Conservation (phyloP, 2,797 vertebrate species). For the Schizopygopsis malacanthus region DNA sequence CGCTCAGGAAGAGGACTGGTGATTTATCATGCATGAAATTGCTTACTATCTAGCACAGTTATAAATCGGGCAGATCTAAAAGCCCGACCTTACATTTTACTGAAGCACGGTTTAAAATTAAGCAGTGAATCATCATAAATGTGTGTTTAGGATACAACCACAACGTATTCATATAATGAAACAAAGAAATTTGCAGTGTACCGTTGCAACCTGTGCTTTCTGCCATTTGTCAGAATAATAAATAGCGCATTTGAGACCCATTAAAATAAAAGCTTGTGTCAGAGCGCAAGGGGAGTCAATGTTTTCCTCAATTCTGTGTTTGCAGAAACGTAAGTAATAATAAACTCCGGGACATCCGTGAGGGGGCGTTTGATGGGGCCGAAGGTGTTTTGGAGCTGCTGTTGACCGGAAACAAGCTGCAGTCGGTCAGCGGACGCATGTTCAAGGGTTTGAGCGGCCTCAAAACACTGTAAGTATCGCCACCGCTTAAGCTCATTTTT, state of each 20-base stretch:
- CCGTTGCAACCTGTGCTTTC: slow-evolving; percentile 8
- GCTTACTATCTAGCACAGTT: slow-evolving; percentile 77
- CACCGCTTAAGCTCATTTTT: background rate
- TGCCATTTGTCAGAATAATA: slow-evolving; percentile 17
- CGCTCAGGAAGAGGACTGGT: slow-evolving; percentile 70
- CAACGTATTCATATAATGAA: slow-evolving; percentile 38
- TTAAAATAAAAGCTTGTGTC: background rate
- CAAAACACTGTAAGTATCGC: slow-evolving; percentile 89
- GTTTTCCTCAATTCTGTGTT: background rate
- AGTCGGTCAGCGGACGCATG: slow-evolving; percentile 86
- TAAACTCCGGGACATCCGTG: slow-evolving; percentile 92
- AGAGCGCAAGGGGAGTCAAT: background rate
- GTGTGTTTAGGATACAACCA: slow-evolving; percentile 36
- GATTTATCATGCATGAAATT: slow-evolving; percentile 85
- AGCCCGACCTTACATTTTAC: slow-evolving; percentile 63
- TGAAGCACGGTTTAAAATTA: slow-evolving; percentile 56
- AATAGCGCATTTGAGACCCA: background rate
- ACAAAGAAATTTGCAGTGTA: slow-evolving; percentile 13
- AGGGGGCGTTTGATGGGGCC: slow-evolving; percentile 89
- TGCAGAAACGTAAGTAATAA: slow-evolving; percentile 95
- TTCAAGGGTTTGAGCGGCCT: slow-evolving; percentile 89
- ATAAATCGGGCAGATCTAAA: slow-evolving; percentile 78
- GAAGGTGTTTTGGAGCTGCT: slow-evolving; percentile 88
- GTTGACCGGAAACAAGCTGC: slow-evolving; percentile 93
- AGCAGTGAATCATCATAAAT: slow-evolving; percentile 54